A percentile compares a stretch with the other conserved stretches of the same genome.
Conservation (phyloP, 2,797 vertebrate genomes). For the Micromesistius poutassou region DNA sequence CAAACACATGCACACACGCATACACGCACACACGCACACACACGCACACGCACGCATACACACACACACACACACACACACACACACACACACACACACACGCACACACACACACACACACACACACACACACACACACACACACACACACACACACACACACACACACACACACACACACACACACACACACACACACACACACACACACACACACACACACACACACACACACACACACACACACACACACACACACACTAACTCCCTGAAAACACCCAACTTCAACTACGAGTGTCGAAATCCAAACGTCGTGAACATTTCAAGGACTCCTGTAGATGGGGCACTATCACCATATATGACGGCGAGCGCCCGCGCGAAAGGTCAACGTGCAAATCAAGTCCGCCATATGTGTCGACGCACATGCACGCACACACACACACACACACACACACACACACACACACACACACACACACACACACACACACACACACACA, state of each 20-base stretch:
- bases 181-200: too few species aligned
- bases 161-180: constrained; percentile 43
- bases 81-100: too few species aligned
- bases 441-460: constrained; percentile 22
- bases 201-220: too few species aligned
- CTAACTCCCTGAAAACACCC: constrained; percentile 41
- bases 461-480: too few species aligned
- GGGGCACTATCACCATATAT: constrained; percentile 74
- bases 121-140: too few species aligned
- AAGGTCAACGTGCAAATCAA: constrained; percentile 58
- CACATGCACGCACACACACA: background rate
- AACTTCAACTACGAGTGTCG: background rate
- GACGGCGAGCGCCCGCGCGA: constrained; percentile 44
- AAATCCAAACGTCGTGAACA: constrained; percentile 9
- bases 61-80: constrained; percentile 28
- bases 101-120: too few species aligned
- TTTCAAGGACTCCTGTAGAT: constrained; percentile 71
- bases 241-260: constrained; percentile 28
- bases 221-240: too few species aligned
- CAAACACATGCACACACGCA: too few species aligned
- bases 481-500: too few species aligned
- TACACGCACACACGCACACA: too few species aligned
- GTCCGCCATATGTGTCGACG: constrained; percentile 52
- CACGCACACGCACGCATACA: constrained; percentile 33
- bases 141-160: too few species aligned